phyloP scores from a whole-genome alignment of 2,113 vertebrate genomes.

The Panthera leo region DNA sequence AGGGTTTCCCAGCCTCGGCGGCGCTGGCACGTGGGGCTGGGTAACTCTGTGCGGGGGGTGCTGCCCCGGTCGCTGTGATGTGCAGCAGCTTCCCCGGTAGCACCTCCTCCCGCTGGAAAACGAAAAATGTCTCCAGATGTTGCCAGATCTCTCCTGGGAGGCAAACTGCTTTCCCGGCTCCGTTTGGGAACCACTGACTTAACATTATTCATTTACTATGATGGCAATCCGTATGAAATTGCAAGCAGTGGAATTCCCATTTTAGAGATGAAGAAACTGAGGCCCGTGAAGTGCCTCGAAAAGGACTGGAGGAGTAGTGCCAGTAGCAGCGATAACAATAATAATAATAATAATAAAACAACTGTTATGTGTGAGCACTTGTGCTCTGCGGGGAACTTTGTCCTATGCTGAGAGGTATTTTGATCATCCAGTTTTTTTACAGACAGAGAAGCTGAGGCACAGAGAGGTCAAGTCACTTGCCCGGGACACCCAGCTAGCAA shows the following conservation, averaged over 20 bases:
- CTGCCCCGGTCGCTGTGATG: background rate
- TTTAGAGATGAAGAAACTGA: background rate
- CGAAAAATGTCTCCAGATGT: background rate
- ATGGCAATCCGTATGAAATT: background rate
- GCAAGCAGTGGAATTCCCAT: background rate
- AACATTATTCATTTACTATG: background rate
- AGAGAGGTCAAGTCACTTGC: background rate
- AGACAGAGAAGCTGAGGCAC: background rate
- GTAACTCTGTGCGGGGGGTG: background rate
- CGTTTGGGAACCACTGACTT: background rate
- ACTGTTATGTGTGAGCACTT: background rate
- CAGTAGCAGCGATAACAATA: background rate
- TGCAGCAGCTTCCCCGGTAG: background rate
- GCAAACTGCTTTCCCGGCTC: background rate
- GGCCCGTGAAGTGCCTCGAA: background rate
- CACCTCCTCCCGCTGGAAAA: background rate
- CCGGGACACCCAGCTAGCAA: background rate
- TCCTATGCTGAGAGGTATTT: background rate
- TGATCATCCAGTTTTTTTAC: background rate
- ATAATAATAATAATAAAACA: no score
- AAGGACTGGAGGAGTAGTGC: background rate
- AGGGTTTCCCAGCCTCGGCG: accelerated
- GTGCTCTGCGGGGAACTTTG: background rate
- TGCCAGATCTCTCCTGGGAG: background rate
- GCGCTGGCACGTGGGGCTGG: accelerated